These are phyloP conservation scores for Trimorus sp. DNA, from an alignment of 2,888 invertebrate genomes.

Conservation along the genomic window DNA sequence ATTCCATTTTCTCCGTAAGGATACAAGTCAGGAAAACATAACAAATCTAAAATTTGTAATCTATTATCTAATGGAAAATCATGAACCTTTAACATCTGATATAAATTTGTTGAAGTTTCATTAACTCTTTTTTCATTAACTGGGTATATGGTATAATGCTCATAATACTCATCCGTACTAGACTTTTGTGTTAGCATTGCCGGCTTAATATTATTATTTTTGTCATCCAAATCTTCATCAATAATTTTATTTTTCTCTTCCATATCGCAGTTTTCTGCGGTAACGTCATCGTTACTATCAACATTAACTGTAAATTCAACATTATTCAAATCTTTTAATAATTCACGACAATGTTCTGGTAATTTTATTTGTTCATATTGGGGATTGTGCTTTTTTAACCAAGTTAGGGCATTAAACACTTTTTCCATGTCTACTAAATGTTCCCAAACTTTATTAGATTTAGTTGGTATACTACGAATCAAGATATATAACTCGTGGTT, in stretches of 20 bases:
- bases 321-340: constrained; percentile 6
- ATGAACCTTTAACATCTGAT: too few relatives aligned
- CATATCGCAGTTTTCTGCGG: background rate
- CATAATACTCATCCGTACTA: constrained; percentile 46
- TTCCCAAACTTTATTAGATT: constrained; percentile 51
- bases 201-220: background rate
- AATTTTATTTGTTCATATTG: constrained; percentile 70
- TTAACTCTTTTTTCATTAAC: constrained; percentile 45
- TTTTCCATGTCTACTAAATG: constrained; percentile 72
- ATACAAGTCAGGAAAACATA: constrained; percentile 30
- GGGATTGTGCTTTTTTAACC: constrained; percentile 71
- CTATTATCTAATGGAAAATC: constrained; percentile 52
- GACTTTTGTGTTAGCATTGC: constrained; percentile 53
- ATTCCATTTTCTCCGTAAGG: constrained; percentile 60
- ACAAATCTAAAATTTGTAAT: constrained; percentile 63
- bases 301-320: background rate
- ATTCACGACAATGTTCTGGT: constrained; percentile 46
- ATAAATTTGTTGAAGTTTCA: background rate
- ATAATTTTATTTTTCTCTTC: constrained; percentile 60
- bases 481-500: constrained; percentile 73
- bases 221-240: constrained; percentile 29
- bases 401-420: constrained; percentile 70
- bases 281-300: constrained; percentile 18
- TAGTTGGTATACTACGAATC: constrained; percentile 72
- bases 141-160: constrained; percentile 48